phyloP scores from a whole-genome alignment of 2,797 vertebrate species.

The Rhabdophis nuchalis region DNA sequence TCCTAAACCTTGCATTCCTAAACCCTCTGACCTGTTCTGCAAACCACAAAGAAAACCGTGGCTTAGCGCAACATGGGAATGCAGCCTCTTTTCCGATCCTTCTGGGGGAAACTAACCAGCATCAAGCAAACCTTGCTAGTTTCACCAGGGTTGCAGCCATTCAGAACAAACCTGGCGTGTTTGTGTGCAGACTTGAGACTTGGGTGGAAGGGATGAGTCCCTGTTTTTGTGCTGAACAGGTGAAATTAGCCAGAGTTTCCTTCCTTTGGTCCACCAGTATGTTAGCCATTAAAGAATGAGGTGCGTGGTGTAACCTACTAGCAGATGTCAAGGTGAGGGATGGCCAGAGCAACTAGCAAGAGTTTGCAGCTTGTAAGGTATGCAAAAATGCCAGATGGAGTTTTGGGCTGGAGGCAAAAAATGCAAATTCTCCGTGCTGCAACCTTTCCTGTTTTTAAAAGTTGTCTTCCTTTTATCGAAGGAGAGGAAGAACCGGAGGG shows the following conservation, averaged over 20 bases:
- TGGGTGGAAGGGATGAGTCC: too few relatives aligned
- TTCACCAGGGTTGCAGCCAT: background rate
- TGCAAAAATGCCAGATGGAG: background rate
- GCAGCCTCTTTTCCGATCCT: background rate
- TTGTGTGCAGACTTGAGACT: background rate
- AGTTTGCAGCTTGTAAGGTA: background rate
- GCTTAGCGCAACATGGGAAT: background rate
- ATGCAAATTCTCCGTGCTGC: too few relatives aligned
- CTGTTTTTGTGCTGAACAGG: background rate
- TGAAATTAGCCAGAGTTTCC: background rate
- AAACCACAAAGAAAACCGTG: background rate
- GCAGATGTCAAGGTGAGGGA: background rate
- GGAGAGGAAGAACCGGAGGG: too few relatives aligned
- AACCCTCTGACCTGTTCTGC: background rate
- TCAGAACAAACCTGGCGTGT: background rate
- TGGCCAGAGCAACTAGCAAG: background rate
- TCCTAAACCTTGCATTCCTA: background rate
- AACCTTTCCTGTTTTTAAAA: background rate
- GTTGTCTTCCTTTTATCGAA: too few relatives aligned
- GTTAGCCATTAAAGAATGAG: background rate
- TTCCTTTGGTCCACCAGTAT: background rate
- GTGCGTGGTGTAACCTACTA: background rate
- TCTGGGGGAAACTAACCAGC: background rate
- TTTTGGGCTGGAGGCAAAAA: background rate
- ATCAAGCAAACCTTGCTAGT: background rate